Conservation (phyloP, 2,888 invertebrate genomes). For the Zygothrica quintamaculata region DNA sequence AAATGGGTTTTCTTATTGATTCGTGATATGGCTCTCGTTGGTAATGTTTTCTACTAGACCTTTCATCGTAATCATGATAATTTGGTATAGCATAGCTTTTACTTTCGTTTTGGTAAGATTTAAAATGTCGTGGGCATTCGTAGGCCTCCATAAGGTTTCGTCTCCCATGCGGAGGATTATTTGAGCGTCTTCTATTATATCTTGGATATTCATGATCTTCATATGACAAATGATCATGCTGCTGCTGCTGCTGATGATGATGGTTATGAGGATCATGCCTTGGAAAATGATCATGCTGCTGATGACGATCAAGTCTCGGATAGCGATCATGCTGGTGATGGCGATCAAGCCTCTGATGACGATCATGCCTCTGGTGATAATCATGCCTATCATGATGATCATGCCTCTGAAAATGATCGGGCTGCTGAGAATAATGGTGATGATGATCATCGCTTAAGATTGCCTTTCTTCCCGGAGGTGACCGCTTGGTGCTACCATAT, state of each 20-base stretch:
- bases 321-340: no score
- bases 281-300: no score
- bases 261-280: no score
- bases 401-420: no score
- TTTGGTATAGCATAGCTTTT: background rate
- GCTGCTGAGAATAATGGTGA: no score
- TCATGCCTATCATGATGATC: no score
- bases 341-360: no score
- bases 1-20: background rate
- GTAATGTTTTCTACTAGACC: background rate
- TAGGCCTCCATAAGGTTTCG: conserved; percentile 1
- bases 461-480: background rate
- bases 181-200: background rate
- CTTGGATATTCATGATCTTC: conserved; percentile 1
- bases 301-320: no score
- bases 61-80: background rate
- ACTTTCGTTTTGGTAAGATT: background rate
- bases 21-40: background rate
- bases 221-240: background rate
- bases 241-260: no score
- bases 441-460: background rate
- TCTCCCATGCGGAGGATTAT: background rate
- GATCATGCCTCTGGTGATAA: no score
- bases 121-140: conserved; percentile 6
- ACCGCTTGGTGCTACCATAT: background rate